These are phyloP conservation scores for Eublepharis macularius DNA, from an alignment of 2,113 vertebrate genomes.

Conservation along the genomic window DNA sequence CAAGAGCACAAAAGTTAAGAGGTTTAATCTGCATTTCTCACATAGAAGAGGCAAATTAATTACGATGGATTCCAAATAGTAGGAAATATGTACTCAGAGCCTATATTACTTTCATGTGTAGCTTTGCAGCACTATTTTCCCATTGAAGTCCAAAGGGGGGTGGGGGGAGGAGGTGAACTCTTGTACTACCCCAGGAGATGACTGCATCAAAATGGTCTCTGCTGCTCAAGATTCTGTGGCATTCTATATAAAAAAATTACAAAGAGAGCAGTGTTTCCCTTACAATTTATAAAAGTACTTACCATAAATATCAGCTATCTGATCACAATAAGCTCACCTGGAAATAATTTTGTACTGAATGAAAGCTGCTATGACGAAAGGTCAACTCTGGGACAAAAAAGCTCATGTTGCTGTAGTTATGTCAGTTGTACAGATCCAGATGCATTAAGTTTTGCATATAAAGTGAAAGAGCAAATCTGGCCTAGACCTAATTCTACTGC, in stretches of 20 bases:
- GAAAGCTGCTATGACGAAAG: slow-evolving; percentile 40
- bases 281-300: slow-evolving; percentile 20
- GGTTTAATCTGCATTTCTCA: slow-evolving; percentile 18
- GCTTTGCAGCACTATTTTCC: slow-evolving; percentile 33
- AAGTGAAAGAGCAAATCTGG: not conserved
- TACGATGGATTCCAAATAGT: slow-evolving; percentile 33
- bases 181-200: slow-evolving; percentile 7
- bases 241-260: not conserved
- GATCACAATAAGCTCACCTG: slow-evolving; percentile 40
- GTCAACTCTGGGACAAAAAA: slow-evolving; percentile 27
- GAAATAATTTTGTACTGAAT: slow-evolving; percentile 40
- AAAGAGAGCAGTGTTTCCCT: not conserved
- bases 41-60: slow-evolving; percentile 9
- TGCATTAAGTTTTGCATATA: not conserved
- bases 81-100: slow-evolving; percentile 26
- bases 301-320: slow-evolving; percentile 14
- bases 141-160: not conserved
- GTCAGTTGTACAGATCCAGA: not conserved
- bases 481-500: not conserved
- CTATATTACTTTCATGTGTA: slow-evolving; percentile 31
- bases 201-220: slow-evolving; percentile 46
- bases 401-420: slow-evolving; percentile 16
- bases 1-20: slow-evolving; percentile 1
- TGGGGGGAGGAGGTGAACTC: slow-evolving; percentile 23
- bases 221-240: not conserved